A percentile compares a stretch with the other conserved stretches of the same genome.
Evolutionary conservation across 2,888 invertebrate species (phyloP).

Genomic region (Phaedon cochleariae): DNA sequence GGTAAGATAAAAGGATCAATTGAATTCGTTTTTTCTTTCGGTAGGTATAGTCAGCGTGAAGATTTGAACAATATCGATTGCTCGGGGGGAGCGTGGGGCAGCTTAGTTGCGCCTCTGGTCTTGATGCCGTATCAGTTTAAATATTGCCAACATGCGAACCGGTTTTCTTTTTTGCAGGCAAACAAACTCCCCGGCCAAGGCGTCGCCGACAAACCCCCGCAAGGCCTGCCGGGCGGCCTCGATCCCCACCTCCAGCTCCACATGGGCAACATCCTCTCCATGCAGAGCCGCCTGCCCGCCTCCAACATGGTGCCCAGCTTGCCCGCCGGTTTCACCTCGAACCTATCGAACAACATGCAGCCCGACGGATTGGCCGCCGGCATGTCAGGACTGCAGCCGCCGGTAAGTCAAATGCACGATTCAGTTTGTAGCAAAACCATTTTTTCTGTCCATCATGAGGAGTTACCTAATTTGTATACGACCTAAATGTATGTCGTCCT

Average conservation of each 20-base stretch:
- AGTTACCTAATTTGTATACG: conserved; percentile 26
- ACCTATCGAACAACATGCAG: conserved; percentile 39
- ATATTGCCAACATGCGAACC: too few relatives aligned
- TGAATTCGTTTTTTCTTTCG: too few relatives aligned
- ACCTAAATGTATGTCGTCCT: too few relatives aligned
- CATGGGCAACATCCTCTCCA: conserved; percentile 63
- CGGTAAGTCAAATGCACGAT: not conserved
- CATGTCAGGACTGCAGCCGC: conserved; percentile 43
- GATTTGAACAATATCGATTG: too few relatives aligned
- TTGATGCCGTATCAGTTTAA: not conserved
- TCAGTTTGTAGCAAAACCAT: too few relatives aligned
- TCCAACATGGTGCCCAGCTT: conserved; percentile 43
- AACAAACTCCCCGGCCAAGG: conserved; percentile 56
- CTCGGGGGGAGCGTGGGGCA: too few relatives aligned
- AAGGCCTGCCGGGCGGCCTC: conserved; percentile 54
- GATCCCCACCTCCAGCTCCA: conserved; percentile 64
- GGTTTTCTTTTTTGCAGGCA: conserved; percentile 47
- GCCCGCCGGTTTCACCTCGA: conserved; percentile 41
- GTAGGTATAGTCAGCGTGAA: too few relatives aligned
- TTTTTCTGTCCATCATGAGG: too few relatives aligned
- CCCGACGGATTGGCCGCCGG: conserved; percentile 43
- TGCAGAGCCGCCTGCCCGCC: conserved; percentile 54
- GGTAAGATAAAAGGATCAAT: too few relatives aligned
- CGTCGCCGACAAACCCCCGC: conserved; percentile 53
- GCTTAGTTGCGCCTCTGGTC: too few relatives aligned